Base-by-base conservation (phyloP, 2,113 vertebrate genomes). In the Petromus typicus region DNA sequence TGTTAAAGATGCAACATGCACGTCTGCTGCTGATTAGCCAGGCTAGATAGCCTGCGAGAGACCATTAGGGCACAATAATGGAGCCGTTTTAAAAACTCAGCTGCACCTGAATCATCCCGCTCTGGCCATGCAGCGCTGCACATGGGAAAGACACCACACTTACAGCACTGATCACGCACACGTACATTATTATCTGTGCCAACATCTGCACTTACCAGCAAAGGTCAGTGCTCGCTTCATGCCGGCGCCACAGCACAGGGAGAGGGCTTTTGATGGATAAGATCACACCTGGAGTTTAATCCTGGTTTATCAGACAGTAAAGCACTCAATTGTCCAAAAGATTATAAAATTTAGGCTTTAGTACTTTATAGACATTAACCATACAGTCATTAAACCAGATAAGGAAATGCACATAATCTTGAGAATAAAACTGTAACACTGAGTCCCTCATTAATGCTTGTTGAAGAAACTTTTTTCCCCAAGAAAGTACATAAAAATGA, bases 331-430 rank as follows among this genome's bases (percentile, higher is more conserved):
- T 93, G 89, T 93, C 75, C 83, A 92, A 81, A 43, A 95, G 94
- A 94, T 96, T 94, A 83, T 91, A 96, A 95, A 96, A 91, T 96
- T 95, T 91, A 95, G 95, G 94, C 73, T 80, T 94, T 88, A 83
- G 79, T 66, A 89, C 64, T 75, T 87, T 67, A 22, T 86, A 91
- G 94, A 96, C 95, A 91, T 96, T 93, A 97, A 89, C 92, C 64
- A 95, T 61, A 80, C 16, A 92, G 88, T 90, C 92, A 89, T 89
- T 61, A 95, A 83, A 87, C 48, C 64, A 78, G 80, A 98, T 97
- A 79, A 94, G 34, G 91, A 82, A 95, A 89, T 95, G 84, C 86
- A 5, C 78, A 54, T 22, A 92, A 57, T 75, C 27, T 93, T 81
- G 89, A 96, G 32, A 93, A 51, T 4, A 95, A 93, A 96, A 93